Base-by-base conservation (phyloP, 2,113 vertebrate genomes). In the Panthera leo region DNA sequence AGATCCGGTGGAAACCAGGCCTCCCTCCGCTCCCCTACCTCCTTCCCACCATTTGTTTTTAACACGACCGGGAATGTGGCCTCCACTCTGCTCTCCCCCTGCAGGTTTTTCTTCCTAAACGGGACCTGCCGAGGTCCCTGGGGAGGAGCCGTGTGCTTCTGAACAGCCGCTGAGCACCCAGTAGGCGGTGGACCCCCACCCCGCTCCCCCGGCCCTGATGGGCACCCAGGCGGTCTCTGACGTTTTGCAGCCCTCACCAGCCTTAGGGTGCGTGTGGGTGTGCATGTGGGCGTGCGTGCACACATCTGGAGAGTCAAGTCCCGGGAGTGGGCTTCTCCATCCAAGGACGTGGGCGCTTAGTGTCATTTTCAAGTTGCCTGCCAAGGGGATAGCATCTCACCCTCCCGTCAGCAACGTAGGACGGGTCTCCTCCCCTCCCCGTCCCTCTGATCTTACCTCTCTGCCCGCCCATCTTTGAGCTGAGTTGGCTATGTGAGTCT, bases 221-320 rank as follows among this genome's bases (percentile, higher is more conserved):
- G n/a, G n/a, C n/a, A n/a, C n/a, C n/a, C n/a, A n/a, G n/a, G n/a
- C n/a, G 16, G 42, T 2, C 58, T 42, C 42, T 1, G 36, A 36
- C 1, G 11, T 11, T 36, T 12, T 5, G 4, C 45, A n/a, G 13
- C 6, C 45, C 36, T 53, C 15, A 14, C n/a, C 58, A 23, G 78
- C 58, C 78, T 93, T 1, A 5, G 0, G 12, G 55, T 42, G 29
- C 6, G 12, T 11, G 45, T 45, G 65, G 3, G 31, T 1, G 12
- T 1, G 65, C 1, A 2, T 2, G 0, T 6, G 8, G 5, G 9
- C 3, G 2, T 0, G 13, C 2, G 3, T 16, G 39, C 19, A 21
- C 29, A 0, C 10, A 1, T 18, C 68, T 53, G n/a, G 13, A 11
- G n/a, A 34, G 25, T n/a, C 5, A 27, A 48, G 5, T 39, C 58